Conservation (phyloP, 1,140 invertebrate species). For the Drosophila jambulina region DNA sequence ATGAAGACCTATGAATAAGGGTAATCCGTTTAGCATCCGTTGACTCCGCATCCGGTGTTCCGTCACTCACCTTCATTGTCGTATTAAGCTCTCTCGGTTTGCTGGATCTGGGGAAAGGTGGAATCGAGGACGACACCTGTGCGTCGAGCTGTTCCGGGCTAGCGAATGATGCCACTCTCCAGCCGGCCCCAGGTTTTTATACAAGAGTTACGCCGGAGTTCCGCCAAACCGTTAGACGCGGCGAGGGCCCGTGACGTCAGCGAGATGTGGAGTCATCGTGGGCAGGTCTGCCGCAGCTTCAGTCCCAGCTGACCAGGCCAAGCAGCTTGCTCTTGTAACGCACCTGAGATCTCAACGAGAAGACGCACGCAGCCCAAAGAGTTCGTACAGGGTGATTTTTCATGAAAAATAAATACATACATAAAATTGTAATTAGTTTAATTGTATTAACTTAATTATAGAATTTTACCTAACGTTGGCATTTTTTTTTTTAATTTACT, state of each 20-base stretch:
- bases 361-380: constrained; percentile 2
- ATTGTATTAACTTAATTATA: background rate
- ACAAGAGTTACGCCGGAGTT: constrained; percentile 50
- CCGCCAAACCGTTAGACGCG: constrained; percentile 52
- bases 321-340: constrained; percentile 54
- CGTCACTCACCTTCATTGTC: constrained; percentile 73
- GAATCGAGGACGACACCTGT: constrained; percentile 43
- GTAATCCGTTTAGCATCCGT: constrained; percentile 40
- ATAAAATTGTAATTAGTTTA: background rate
- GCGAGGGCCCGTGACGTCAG: constrained; percentile 36
- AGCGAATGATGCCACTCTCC: constrained; percentile 72
- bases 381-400: constrained; percentile 12
- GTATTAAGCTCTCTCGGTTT: constrained; percentile 10
- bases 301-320: constrained; percentile 2
- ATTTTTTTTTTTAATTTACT: background rate
- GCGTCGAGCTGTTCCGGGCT: constrained; percentile 53
- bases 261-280: constrained; percentile 40
- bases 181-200: constrained; percentile 64
- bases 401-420: too few species aligned
- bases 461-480: background rate
- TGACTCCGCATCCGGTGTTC: constrained; percentile 27
- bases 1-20: constrained; percentile 60
- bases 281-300: constrained; percentile 1
- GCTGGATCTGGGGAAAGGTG: constrained; percentile 2
- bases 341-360: constrained; percentile 36